Base-by-base conservation (phyloP, 2,113 vertebrate genomes). In the Mionectes macconnelli region DNA sequence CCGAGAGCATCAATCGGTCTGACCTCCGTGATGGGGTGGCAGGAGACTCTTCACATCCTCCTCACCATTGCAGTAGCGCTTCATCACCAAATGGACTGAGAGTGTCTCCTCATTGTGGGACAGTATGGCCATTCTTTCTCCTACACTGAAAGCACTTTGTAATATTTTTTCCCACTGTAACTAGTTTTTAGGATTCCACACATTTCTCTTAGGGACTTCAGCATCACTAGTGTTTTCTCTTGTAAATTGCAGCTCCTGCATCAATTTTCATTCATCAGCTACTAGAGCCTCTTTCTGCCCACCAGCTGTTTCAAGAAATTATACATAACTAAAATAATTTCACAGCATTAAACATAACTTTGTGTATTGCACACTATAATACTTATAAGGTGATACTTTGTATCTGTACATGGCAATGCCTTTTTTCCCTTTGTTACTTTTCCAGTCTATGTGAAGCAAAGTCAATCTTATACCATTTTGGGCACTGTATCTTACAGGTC, bases 51-150 rank as follows among this genome's bases (percentile, higher is more conserved):
- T 35, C 30, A 5, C 8, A 5, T 4, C 27, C 21, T 7, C 15
- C 20, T 25, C 17, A 1, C 12, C 49, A 0, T 19, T 22, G 6
- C 21, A 16, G 11, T 4, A 4, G 44, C 33, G 25, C 31, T 28
- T 60, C 27, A 7, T 8, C 22, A 2, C 15, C 33, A 8, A 27
- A 25, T 13, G 14, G 4, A 14, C 18, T 12, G 47, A 17, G 27
- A 31, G 10, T 6, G 25, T 76, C 52, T 62, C 9, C 25, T 15
- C 4, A 0, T 2, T 15, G 20, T 6, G 17, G 44, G 62, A 7
- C 56, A 25, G 40, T 12, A 3, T 6, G 31, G 30, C 39, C 19
- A 3, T 57, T 47, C 37, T 39, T 37, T 64, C 27, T 55, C 72
- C 52, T n/a, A 14, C 39, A 2, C 24, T 30, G n/a, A 33, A 33